Conservation (phyloP, 2,888 invertebrate genomes). For the Pterostichus madidus region DNA sequence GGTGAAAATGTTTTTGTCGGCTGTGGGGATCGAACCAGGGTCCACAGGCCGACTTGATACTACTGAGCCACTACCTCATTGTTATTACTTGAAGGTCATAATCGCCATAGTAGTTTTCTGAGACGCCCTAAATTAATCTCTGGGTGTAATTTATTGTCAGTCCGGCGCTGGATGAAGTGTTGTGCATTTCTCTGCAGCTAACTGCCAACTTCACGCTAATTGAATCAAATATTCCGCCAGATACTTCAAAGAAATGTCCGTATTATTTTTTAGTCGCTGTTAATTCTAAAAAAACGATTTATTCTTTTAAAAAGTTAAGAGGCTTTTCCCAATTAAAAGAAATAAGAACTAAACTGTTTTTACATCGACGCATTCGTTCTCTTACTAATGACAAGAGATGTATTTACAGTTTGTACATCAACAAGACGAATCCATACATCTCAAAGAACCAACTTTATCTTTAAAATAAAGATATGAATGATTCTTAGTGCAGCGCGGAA, state of each 20-base stretch:
- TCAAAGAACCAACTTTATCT: not conserved
- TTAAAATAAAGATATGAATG: not conserved
- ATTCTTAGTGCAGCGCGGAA: not conserved
- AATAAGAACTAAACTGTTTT: slow-evolving; percentile 63
- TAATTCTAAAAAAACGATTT: slow-evolving; percentile 64
- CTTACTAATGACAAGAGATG: slow-evolving; percentile 60
- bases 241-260: slow-evolving; percentile 58
- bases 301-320: slow-evolving; percentile 59
- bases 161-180: not conserved
- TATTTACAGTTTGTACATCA: slow-evolving; percentile 59
- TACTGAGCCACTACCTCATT: too few relatives aligned
- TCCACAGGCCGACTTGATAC: too few relatives aligned
- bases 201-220: slow-evolving; percentile 35
- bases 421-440: not conserved
- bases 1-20: too few relatives aligned
- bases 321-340: slow-evolving; percentile 67
- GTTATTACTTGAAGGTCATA: too few relatives aligned
- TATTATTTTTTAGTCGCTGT: slow-evolving; percentile 63
- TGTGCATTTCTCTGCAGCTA: not conserved
- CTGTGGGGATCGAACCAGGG: too few relatives aligned
- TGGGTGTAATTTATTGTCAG: too few relatives aligned
- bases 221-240: slow-evolving; percentile 35
- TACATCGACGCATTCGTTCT: slow-evolving; percentile 19
- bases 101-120: too few relatives aligned
- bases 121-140: too few relatives aligned